phyloP scores from a whole-genome alignment of 2,797 vertebrate species.

The Strix occidentalis region DNA sequence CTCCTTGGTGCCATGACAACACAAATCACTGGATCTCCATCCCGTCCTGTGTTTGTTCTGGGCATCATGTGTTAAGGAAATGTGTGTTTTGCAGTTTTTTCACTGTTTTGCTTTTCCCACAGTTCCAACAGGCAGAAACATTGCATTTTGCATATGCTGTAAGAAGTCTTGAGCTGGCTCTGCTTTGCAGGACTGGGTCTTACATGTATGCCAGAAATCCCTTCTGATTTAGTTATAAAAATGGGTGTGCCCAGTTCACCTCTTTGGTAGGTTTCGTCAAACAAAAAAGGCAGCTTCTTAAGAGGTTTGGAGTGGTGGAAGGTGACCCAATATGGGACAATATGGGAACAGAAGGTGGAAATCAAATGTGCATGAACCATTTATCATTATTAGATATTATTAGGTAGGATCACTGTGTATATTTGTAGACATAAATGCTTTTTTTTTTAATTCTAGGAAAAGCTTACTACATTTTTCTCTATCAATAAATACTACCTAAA shows the following conservation, averaged over 20 bases:
- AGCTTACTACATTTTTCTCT: not conserved
- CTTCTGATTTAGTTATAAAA: not conserved
- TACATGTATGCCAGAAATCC: not conserved
- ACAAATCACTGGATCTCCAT: too few relatives aligned
- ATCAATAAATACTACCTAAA: not conserved
- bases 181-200: not conserved
- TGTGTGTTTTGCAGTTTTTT: too few relatives aligned
- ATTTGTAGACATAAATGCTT: not conserved
- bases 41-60: too few relatives aligned
- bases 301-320: not conserved
- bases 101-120: too few relatives aligned
- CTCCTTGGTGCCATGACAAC: too few relatives aligned
- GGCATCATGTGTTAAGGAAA: too few relatives aligned
- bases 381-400: not conserved
- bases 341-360: not conserved
- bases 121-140: not conserved
- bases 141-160: not conserved
- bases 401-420: not conserved
- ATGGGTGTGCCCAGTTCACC: not conserved
- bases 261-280: not conserved
- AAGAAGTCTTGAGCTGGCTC: not conserved
- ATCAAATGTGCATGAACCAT: not conserved
- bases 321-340: not conserved
- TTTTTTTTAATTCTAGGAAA: not conserved
- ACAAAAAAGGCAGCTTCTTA: not conserved